Evolutionary conservation across 1,140 invertebrate species (phyloP).

Genomic region (Tribolium castaneum): DNA sequence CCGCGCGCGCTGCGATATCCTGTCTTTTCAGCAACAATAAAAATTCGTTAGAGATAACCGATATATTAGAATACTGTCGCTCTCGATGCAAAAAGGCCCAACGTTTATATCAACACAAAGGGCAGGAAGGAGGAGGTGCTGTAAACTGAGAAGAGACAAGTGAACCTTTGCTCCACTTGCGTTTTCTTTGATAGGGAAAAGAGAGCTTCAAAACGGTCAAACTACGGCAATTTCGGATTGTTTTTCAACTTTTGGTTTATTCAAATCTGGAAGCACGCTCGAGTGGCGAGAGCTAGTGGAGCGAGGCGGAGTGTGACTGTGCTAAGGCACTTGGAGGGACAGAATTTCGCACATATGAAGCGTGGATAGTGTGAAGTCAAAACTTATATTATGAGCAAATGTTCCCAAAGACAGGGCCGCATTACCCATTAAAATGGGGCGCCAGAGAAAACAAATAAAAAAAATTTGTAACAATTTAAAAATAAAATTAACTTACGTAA

Average conservation of each 20-base stretch:
- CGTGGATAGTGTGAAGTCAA: neutral
- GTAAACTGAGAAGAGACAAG: slow-evolving; percentile 27
- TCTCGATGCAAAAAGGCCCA: slow-evolving; percentile 25
- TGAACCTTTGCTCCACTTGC: slow-evolving; percentile 26
- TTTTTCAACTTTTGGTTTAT: slow-evolving; percentile 26
- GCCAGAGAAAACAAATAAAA: no score
- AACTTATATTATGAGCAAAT: no score
- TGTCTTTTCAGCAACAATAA: neutral
- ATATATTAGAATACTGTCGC: slow-evolving; percentile 34
- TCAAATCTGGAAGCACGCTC: slow-evolving; percentile 26
- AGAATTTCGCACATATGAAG: neutral
- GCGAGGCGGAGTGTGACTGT: slow-evolving; percentile 25
- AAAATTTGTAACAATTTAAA: no score
- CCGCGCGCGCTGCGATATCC: neutral
- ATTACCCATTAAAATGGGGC: no score
- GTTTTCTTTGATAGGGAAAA: slow-evolving; percentile 10
- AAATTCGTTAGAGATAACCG: slow-evolving; percentile 32
- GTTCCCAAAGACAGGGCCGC: no score
- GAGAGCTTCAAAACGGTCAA: neutral
- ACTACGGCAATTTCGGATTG: neutral
- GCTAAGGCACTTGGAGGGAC: neutral
- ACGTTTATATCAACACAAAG: slow-evolving; percentile 15
- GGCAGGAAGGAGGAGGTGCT: slow-evolving; percentile 17
- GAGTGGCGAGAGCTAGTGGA: neutral
- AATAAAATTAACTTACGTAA: no score